Percentiles rank a stretch among this genome's conserved stretches.
Evolutionary conservation across 2,888 invertebrate genomes (phyloP).

Genomic region (Polyommatus iphigenia): DNA sequence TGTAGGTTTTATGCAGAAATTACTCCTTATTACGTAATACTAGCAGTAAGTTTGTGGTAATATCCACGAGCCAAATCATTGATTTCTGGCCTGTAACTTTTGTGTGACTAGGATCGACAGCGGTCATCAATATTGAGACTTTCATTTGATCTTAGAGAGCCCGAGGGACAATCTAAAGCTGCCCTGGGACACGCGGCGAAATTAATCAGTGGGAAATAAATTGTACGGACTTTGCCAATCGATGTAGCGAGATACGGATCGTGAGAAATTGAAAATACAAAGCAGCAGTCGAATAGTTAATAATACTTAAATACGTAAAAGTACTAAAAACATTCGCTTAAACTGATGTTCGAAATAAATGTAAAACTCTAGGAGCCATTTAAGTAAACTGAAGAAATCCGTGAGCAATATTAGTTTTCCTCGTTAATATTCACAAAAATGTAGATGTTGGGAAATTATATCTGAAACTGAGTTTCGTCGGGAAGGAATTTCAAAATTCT

Average conservation of each 20-base stretch:
- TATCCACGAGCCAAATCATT: background rate
- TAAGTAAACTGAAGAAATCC: constrained; percentile 3
- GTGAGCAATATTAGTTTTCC: background rate
- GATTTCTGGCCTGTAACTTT: background rate
- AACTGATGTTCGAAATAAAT: background rate
- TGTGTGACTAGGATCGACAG: constrained; percentile 16
- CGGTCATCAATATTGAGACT: constrained; percentile 11
- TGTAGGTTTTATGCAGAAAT: background rate
- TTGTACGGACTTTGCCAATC: background rate
- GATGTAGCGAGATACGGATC: background rate
- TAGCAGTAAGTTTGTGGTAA: background rate
- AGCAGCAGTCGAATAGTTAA: background rate
- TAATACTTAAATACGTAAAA: background rate
- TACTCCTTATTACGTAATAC: background rate
- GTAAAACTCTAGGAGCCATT: background rate
- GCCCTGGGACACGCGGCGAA: background rate
- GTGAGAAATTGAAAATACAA: background rate
- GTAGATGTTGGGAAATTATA: background rate
- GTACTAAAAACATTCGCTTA: background rate
- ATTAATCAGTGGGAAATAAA: constrained; percentile 9
- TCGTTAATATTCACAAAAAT: constrained; percentile 16
- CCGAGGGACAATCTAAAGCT: background rate
- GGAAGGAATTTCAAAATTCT: constrained; percentile 17
- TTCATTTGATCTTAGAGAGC: constrained; percentile 17
- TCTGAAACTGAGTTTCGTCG: constrained; percentile 3